Evolutionary conservation across 1,140 invertebrate species (phyloP), one percentile per base, ranked within the genome.

Genomic region (Bombus sibiricus): DNA sequence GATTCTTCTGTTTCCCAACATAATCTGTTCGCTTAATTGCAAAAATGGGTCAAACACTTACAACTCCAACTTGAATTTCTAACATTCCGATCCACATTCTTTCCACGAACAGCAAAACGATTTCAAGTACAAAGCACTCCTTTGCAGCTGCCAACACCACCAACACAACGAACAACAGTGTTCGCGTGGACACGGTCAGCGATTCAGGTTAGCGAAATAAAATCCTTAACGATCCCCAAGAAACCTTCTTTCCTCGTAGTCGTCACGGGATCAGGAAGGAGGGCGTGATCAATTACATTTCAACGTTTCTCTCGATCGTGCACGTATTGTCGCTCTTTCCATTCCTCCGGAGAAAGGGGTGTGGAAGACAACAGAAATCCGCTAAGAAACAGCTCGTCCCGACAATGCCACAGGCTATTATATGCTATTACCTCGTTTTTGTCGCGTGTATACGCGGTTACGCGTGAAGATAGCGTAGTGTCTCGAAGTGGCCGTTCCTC

Each of bases 281-380:
- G 53, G n/a, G 39, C 66, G 47, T 59, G 75, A 84, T 84, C 82
- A 83, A 83, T 83, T 83, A 83, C 82, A 34, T n/a, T 59, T 59
- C 47, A 59, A 22, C 82, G 47, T 84, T 84, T 3, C 22, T 47
- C 47, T 22, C 75, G 74, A 83, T 83, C 37, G 64, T 57, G 13
- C 37, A 59, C 81, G 72, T 76, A 74, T 9, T 34, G 1, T 1
- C 39, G 53, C 59, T 34, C 39, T 1, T n/a, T 9, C n/a, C 13
- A 15, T 32, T 13, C 37, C 53, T 6, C 18, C 18, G 3, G 25
- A 25, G 12, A 37, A 66, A 47, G 81, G 3, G n/a, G 9, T 4
- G 6, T 0, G 53, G 39, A n/a, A 34, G 62, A 34, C 68, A 77
- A 53, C 25, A 57, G 43, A 83, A 83, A 68, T 39, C 59, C 59